Conservation (phyloP, 2,797 vertebrate genomes). For the Pterois miles region DNA sequence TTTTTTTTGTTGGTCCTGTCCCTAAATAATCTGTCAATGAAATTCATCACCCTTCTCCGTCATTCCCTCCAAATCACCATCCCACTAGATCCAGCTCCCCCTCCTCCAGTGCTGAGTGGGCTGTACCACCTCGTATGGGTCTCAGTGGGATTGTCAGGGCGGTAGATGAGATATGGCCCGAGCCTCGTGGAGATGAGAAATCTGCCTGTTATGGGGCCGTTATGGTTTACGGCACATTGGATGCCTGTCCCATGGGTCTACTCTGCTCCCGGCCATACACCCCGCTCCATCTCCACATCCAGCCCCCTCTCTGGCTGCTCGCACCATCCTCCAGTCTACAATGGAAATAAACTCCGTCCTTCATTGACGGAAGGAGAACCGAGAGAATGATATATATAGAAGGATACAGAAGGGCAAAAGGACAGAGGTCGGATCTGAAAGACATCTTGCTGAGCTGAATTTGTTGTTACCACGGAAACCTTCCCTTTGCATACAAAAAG, state of each 20-base stretch:
- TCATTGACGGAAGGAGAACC: slow-evolving; percentile 19
- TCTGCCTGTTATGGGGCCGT: slow-evolving; percentile 69
- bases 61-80: slow-evolving; percentile 25
- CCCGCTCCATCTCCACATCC: slow-evolving; percentile 25
- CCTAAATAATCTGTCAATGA: background rate
- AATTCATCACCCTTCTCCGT: background rate
- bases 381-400: background rate
- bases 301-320: slow-evolving; percentile 25
- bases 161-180: slow-evolving; percentile 62
- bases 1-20: background rate
- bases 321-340: background rate
- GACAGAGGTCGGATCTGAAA: background rate
- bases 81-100: slow-evolving; percentile 12
- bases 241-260: slow-evolving; percentile 68
- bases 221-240: slow-evolving; percentile 73
- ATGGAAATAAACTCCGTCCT: slow-evolving; percentile 16
- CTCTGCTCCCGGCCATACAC: slow-evolving; percentile 48
- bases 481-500: background rate
- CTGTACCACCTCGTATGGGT: slow-evolving; percentile 29
- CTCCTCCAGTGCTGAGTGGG: slow-evolving; percentile 61
- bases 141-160: slow-evolving; percentile 65
- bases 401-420: background rate
- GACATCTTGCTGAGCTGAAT: slow-evolving; percentile 3
- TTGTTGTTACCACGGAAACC: slow-evolving; percentile 41
- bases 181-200: slow-evolving; percentile 69